Evolutionary conservation across 2,113 vertebrate species (phyloP).

Genomic region (Vulpes vulpes): DNA sequence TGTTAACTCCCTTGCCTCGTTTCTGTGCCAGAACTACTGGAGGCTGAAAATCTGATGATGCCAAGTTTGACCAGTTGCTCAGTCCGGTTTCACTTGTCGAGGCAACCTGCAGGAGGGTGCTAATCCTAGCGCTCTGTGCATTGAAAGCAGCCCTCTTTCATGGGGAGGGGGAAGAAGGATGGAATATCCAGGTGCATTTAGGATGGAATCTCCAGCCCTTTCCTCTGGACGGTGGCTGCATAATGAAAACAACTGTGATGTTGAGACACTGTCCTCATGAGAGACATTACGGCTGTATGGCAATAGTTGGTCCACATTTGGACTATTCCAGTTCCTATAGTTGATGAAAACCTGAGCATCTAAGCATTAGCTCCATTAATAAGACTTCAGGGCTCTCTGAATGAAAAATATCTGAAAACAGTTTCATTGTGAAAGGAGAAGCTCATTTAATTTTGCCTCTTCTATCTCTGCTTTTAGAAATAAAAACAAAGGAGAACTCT

Average conservation of each 20-base stretch:
- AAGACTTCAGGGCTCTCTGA: background rate
- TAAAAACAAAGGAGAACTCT: conserved; percentile 13
- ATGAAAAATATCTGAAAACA: background rate
- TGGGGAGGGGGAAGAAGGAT: background rate
- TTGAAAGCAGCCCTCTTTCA: background rate
- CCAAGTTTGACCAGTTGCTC: background rate
- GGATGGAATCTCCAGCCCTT: background rate
- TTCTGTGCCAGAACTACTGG: background rate
- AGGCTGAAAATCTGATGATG: background rate
- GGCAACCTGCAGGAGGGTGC: background rate
- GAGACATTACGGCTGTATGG: background rate
- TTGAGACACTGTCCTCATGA: background rate
- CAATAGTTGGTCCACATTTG: conserved; percentile 39
- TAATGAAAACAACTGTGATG: background rate
- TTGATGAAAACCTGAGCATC: background rate
- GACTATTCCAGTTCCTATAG: background rate
- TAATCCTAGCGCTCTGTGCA: background rate
- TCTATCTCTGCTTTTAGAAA: conserved; percentile 52
- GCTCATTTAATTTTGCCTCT: background rate
- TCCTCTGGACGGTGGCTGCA: background rate
- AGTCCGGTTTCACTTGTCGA: background rate
- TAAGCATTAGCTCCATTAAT: conserved; percentile 37
- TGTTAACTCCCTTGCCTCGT: background rate
- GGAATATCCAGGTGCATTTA: background rate
- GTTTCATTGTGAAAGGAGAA: conserved; percentile 55